Evolutionary conservation across 2,113 vertebrate genomes (phyloP).

Genomic region (Myrmecophaga tridactyla): DNA sequence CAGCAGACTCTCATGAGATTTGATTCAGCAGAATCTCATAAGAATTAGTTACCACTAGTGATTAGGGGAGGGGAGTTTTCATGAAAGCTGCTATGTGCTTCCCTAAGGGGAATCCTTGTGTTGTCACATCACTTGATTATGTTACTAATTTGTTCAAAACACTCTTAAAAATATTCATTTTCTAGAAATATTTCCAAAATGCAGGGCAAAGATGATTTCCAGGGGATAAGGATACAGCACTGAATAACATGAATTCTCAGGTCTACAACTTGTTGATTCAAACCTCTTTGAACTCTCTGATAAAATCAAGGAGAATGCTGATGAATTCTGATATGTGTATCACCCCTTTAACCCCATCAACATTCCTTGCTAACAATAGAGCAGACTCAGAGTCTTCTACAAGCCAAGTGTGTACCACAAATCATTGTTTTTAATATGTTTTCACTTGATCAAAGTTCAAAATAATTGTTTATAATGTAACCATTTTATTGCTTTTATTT

Average conservation of each 20-base stretch:
- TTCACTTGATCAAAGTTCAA: neutral
- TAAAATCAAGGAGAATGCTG: neutral
- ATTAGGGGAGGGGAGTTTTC: too few relatives aligned
- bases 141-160: neutral
- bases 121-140: neutral
- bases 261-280: neutral
- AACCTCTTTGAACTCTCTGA: neutral
- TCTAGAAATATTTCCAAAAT: conserved; percentile 23
- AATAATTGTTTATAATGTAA: neutral
- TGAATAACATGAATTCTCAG: neutral
- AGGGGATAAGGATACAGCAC: neutral
- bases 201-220: neutral
- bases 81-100: too few relatives aligned
- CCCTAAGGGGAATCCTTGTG: too few relatives aligned
- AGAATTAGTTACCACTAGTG: too few relatives aligned
- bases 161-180: neutral
- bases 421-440: neutral
- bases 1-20: too few relatives aligned
- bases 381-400: neutral
- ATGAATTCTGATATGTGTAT: neutral
- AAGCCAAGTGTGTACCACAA: neutral
- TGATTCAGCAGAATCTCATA: too few relatives aligned
- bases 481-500: neutral
- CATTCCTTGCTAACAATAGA: neutral
- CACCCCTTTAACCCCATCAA: neutral